Evolutionary conservation across 2,113 vertebrate species (phyloP).

Genomic region (Myxocyprinus asiaticus): DNA sequence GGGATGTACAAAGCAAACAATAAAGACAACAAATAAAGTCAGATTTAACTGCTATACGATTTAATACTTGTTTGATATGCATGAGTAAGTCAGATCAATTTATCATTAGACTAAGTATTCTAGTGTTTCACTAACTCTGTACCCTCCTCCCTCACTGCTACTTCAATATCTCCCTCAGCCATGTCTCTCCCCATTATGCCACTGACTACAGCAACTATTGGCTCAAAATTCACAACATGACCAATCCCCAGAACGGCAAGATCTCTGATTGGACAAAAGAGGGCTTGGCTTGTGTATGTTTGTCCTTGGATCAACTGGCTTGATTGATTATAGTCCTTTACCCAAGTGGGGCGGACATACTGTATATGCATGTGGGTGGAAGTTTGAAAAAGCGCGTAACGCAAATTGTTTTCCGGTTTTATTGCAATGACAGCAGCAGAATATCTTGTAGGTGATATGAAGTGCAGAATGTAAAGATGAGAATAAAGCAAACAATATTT

Average conservation of each 20-base stretch:
- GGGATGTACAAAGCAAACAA: no score
- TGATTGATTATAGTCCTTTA: constrained; percentile 60
- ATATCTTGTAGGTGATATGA: no score
- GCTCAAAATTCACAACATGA: constrained; percentile 64
- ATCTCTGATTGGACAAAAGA: constrained; percentile 66
- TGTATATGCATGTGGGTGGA: constrained; percentile 50
- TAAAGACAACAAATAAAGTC: no score
- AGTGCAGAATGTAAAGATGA: no score
- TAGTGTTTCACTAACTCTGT: neutral
- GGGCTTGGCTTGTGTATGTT: constrained; percentile 66
- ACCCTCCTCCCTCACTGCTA: neutral
- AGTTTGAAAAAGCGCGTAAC: constrained; percentile 23
- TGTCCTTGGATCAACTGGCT: constrained; percentile 69
- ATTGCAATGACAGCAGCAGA: no score
- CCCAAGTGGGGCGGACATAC: constrained; percentile 61
- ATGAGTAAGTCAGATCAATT: no score
- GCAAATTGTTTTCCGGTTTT: constrained; percentile 21
- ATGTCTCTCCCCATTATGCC: constrained; percentile 59
- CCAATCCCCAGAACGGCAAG: constrained; percentile 60
- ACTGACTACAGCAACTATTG: constrained; percentile 67
- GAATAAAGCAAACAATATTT: no score
- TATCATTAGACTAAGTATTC: neutral
- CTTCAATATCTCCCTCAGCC: constrained; percentile 32
- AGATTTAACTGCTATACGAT: no score
- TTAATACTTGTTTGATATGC: no score